Base-by-base conservation (phyloP, 2,113 vertebrate species). In the Chaetorhynchus papuensis region DNA sequence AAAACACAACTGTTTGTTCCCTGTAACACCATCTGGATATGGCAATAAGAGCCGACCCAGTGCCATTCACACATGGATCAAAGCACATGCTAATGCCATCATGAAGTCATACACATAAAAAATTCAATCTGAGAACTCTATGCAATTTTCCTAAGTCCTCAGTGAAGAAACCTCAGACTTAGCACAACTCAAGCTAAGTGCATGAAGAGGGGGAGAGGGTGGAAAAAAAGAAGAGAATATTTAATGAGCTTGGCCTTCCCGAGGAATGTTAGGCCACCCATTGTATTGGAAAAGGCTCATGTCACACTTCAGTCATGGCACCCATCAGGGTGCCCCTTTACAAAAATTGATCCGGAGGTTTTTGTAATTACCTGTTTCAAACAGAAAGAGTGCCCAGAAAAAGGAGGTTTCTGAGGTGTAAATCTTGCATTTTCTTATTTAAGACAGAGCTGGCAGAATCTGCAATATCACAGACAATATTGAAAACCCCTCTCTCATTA, bases 21-120 rank as follows among this genome's bases (percentile, higher is more conserved):
- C 98, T 98, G 98, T 98, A 98, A 98, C 98, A 98, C 99, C 99
- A 99, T 99, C 99, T 99, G 99, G 99, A 99, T 99, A 98, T 98
- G 98, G 99, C 99, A 99, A 98, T 99, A 98, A 99, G 98, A 98
- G 98, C 98, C 98, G 98, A 98, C 98, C 98, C 98, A 98, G 98
- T 97, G 96, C 98, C 98, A 98, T 99, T 99, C 99, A 99, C 98
- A 98, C 98, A 98, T 97, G 98, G 98, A 98, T 98, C 98, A 99
- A 98, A 99, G 98, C 98, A 95, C 98, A 98, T 98, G 98, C 96
- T 98, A 98, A 98, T 98, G 98, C 97, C 97, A 98, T 98, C 98
- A 98, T 98, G 98, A 98, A 98, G 98, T 98, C 98, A 98, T 98
- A 98, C 97, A 98, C 98, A 98, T 97, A 98, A 98, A 98, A 98